These are phyloP conservation scores for Drosophila rufa DNA, from an alignment of 1,140 invertebrate species.

Conservation along the genomic window DNA sequence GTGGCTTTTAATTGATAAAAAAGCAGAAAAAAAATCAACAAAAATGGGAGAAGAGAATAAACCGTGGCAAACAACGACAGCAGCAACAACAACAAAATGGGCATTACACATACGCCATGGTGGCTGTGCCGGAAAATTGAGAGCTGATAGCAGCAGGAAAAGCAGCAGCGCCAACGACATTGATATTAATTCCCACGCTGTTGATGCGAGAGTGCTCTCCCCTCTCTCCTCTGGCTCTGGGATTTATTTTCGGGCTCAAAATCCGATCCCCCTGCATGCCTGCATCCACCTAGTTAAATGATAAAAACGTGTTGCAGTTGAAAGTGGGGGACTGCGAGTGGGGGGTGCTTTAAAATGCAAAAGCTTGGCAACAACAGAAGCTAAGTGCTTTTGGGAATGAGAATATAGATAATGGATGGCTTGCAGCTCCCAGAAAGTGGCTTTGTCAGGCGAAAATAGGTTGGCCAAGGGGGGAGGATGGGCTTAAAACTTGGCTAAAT, in stretches of 20 bases:
- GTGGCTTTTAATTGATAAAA: constrained; percentile 84
- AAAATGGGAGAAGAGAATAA: constrained; percentile 51
- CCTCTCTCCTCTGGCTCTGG: constrained; percentile 11
- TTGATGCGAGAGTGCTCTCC: constrained; percentile 51
- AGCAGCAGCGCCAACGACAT: constrained; percentile 62
- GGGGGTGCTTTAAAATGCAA: constrained; percentile 61
- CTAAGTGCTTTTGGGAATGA: constrained; percentile 64
- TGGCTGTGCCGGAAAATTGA: constrained; percentile 70
- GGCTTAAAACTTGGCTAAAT: not conserved
- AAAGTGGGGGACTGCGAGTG: not conserved
- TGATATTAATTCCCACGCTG: constrained; percentile 83
- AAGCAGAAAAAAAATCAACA: constrained; percentile 26
- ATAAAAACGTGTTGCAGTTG: constrained; percentile 72
- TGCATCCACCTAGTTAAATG: constrained; percentile 65
- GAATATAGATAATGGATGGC: constrained; percentile 66
- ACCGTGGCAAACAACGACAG: constrained; percentile 28
- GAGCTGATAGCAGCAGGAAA: constrained; percentile 68
- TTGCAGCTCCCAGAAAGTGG: constrained; percentile 5
- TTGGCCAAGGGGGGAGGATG: not conserved
- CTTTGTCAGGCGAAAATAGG: constrained; percentile 1
- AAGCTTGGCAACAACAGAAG: constrained; percentile 48
- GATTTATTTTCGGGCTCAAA: constrained; percentile 40
- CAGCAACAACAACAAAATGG: constrained; percentile 40
- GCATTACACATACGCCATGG: constrained; percentile 79
- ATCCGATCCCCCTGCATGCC: not conserved